Base-by-base conservation (phyloP, 2,888 invertebrate species). In the Mermis nigrescens region DNA sequence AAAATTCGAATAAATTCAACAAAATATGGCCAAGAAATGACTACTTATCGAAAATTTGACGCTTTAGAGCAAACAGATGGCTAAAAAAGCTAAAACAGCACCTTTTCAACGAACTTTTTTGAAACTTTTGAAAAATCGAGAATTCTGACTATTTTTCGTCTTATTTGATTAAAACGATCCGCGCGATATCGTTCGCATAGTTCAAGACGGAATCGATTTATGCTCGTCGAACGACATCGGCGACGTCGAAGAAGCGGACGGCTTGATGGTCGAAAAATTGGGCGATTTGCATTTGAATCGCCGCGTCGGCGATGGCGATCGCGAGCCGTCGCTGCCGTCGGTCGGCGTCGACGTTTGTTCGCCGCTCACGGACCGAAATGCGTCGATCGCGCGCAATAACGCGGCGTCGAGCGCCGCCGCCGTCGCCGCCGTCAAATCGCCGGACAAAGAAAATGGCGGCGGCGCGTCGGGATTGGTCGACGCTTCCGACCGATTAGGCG, bases 361-460 rank as follows among this genome's bases (percentile, higher is more conserved):
- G n/a, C n/a, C n/a, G n/a, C n/a, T n/a, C n/a, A n/a, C n/a, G n/a
- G n/a, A n/a, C n/a, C n/a, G n/a, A n/a, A n/a, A n/a, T n/a, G n/a
- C n/a, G n/a, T n/a, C n/a, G 19, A 19, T 38, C 38, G 12, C 27
- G 46, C 26, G 22, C 19, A 27, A 19, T 7, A 24, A 3, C 45
- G 31, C 46, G 57, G 22, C 27, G 24, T 46, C 28, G 57, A 46
- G n/a, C 31, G 53, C 12, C 53, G 53, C 26, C 53, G 53, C 22
- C 53, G 28, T 27, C 4, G 26, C 3, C 26, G 3, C 4, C 27
- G 12, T n/a, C n/a, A n/a, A n/a, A n/a, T n/a, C 22, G 26, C 19
- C 24, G 4, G 3, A 19, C 26, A 19, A 27, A 19, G 53, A 2
- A 19, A 28, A 4, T 26, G 27, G 19, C 26, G 2, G 2, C 53